These are phyloP conservation scores for Erythrocebus patas DNA, from an alignment of 2,113 vertebrate species.

Conservation along the genomic window DNA sequence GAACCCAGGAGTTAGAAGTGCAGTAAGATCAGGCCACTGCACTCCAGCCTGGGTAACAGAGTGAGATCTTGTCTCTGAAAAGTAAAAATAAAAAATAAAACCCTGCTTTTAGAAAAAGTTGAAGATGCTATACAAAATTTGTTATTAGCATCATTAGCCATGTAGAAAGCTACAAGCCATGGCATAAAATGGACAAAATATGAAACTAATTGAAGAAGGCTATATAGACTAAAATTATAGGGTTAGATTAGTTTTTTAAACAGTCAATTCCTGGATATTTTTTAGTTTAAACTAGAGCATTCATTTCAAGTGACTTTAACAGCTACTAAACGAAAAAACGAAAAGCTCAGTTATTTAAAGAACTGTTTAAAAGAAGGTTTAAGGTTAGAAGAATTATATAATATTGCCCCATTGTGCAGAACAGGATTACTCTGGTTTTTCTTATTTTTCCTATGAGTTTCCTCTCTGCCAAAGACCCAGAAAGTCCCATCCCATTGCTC, in stretches of 20 bases:
- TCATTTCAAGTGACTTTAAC: neutral
- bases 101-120: neutral
- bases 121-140: neutral
- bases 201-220: neutral
- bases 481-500: neutral
- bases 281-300: neutral
- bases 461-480: neutral
- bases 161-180: neutral
- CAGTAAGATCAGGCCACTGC: too few relatives aligned
- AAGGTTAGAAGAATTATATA: neutral
- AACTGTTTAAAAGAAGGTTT: neutral
- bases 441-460: neutral
- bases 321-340: neutral
- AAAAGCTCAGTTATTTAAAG: neutral
- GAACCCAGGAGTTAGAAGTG: too few relatives aligned
- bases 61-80: too few relatives aligned
- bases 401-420: neutral
- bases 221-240: neutral
- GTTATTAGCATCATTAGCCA: neutral
- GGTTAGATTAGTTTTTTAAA: neutral
- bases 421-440: neutral
- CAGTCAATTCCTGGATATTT: neutral
- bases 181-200: neutral
- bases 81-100: neutral
- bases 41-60: too few relatives aligned